These are phyloP conservation scores for Leucozona laternaria DNA, from an alignment of 2,888 invertebrate genomes.

Conservation along the genomic window DNA sequence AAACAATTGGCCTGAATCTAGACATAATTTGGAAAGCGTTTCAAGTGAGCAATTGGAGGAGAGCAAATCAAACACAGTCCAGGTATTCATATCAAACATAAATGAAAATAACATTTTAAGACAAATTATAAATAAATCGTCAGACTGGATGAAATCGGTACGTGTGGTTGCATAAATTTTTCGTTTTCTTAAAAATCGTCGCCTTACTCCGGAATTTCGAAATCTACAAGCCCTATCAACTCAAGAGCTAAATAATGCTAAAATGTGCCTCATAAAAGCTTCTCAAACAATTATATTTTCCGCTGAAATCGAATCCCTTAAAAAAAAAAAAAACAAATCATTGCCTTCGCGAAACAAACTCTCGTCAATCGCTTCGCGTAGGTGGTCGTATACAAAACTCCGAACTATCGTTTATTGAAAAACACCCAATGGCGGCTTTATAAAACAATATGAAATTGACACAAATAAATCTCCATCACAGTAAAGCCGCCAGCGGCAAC, in stretches of 20 bases:
- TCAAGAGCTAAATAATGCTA: not conserved
- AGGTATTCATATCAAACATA: conserved; percentile 21
- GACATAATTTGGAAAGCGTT: not conserved
- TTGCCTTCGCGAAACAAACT: conserved; percentile 13
- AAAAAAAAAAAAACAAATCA: conserved; percentile 4
- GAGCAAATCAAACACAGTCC: not conserved
- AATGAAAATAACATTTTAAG: conserved; percentile 3
- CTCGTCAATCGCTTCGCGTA: conserved; percentile 1
- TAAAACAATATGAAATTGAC: too few species aligned
- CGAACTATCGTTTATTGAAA: not conserved
- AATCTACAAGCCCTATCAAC: not conserved
- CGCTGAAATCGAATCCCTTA: conserved; percentile 5
- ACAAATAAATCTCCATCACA: too few species aligned
- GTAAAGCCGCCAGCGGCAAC: too few species aligned
- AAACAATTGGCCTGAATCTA: conserved; percentile 22
- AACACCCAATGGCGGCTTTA: too few species aligned
- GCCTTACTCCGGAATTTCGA: not conserved
- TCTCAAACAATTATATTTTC: not conserved
- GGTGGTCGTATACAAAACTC: conserved; percentile 43
- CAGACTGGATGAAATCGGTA: too few species aligned
- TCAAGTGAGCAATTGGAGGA: conserved; percentile 15
- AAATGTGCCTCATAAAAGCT: not conserved
- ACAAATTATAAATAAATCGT: conserved; percentile 11
- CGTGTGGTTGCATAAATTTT: too few species aligned
- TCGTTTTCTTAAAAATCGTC: conserved; percentile 2